phyloP scores from a whole-genome alignment of 2,113 vertebrate species.

The Glaucidium brasilianum region DNA sequence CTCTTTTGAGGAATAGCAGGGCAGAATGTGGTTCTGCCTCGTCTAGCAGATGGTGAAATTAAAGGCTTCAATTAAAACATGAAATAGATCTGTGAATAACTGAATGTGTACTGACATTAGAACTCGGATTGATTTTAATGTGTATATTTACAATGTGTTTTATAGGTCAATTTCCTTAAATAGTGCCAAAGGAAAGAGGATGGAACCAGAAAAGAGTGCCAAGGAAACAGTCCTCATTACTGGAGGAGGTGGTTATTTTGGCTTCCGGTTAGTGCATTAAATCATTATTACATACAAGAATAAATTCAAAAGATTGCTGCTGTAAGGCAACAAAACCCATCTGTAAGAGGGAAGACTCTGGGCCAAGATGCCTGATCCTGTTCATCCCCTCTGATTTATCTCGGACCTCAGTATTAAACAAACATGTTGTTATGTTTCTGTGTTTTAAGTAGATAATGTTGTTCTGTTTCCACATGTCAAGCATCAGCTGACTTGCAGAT shows the following conservation, averaged over 20 bases:
- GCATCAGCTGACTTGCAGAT: not conserved
- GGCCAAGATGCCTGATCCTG: not conserved
- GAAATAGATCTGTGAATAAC: too few species aligned
- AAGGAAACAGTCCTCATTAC: slow-evolving; percentile 80
- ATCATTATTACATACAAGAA: not conserved
- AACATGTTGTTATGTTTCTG: not conserved
- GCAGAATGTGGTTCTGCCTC: not conserved
- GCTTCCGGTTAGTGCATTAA: slow-evolving; percentile 83
- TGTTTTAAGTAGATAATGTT: not conserved
- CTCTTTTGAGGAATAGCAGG: fast-evolving
- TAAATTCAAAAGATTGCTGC: not conserved
- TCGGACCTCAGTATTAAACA: not conserved
- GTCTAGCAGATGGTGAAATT: not conserved
- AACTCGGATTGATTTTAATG: not conserved
- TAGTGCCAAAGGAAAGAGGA: not conserved
- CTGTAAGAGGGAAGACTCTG: not conserved
- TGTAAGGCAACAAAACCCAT: not conserved
- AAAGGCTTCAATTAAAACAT: fast-evolving
- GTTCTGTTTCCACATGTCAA: fast-evolving
- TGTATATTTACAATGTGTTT: not conserved
- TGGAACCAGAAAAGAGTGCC: slow-evolving; percentile 12
- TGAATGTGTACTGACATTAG: fast-evolving
- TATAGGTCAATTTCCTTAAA: not conserved
- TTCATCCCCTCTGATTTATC: too few species aligned
- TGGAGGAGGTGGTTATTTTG: slow-evolving; percentile 92